A percentile compares a stretch with the other conserved stretches of the same genome.
Evolutionary conservation across 2,797 vertebrate genomes (phyloP).

Genomic region (Sebastes nivosus): DNA sequence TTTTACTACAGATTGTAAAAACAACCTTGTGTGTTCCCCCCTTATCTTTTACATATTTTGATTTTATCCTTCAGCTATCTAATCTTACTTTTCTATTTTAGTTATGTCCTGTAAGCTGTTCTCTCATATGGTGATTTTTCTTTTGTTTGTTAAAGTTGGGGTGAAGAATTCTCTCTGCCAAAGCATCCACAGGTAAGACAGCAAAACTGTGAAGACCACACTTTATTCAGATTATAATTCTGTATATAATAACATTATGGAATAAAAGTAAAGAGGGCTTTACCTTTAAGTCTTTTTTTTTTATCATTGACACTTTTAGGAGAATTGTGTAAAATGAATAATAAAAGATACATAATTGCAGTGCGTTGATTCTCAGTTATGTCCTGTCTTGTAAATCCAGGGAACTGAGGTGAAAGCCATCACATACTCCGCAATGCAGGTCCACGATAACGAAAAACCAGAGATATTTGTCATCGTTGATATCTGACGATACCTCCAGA

Average conservation of each 20-base stretch:
- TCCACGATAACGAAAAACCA: slow-evolving; percentile 89
- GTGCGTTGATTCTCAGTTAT: neutral
- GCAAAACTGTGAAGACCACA: neutral
- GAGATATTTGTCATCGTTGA: slow-evolving; percentile 96
- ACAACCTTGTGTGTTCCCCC: neutral
- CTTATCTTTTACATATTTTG: neutral
- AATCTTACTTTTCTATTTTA: neutral
- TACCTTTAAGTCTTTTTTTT: neutral
- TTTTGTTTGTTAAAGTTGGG: slow-evolving; percentile 87
- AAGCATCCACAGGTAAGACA: slow-evolving; percentile 95
- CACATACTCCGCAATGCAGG: slow-evolving; percentile 98
- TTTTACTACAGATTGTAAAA: neutral
- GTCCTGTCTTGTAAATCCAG: slow-evolving; percentile 74
- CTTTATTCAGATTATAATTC: neutral
- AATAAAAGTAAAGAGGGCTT: neutral
- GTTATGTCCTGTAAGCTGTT: neutral
- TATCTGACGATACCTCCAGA: slow-evolving; percentile 81
- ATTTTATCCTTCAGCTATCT: neutral
- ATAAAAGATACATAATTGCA: neutral
- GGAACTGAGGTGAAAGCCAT: slow-evolving; percentile 99
- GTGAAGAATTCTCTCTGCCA: slow-evolving; percentile 90
- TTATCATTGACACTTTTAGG: neutral
- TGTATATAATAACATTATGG: neutral
- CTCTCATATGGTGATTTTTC: neutral
- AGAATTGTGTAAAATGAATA: neutral